These are phyloP conservation scores for Paragorgia papillata DNA, from an alignment of 92 coral and sea anemone genomes.

Conservation along the genomic window DNA sequence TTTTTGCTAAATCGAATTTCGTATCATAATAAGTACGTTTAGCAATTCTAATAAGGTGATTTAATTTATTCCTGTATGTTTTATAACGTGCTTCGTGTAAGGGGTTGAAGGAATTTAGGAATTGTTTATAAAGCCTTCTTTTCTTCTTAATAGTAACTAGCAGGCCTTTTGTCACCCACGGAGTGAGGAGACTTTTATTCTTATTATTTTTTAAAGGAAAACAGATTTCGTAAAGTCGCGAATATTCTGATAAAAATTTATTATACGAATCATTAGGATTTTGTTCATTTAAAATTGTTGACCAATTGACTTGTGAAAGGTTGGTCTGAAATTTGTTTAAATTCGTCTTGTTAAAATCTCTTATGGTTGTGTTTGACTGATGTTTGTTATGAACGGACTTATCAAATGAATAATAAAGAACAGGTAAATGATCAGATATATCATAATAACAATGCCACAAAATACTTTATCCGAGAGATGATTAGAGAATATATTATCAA, in stretches of 20 bases:
- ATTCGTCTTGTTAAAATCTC: conserved; percentile 28
- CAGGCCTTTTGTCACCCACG: conserved; percentile 3
- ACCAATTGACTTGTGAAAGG: conserved; percentile 48
- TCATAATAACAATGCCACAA: too few species aligned
- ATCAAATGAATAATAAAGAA: too few species aligned
- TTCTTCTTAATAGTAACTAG: not conserved
- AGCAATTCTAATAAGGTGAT: not conserved
- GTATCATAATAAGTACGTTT: not conserved
- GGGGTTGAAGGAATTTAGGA: not conserved
- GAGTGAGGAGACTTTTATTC: not conserved
- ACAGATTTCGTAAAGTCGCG: conserved; percentile 23
- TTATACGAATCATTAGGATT: too few species aligned
- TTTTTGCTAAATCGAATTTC: too few species aligned
- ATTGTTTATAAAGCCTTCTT: not conserved
- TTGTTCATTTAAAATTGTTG: conserved; percentile 5
- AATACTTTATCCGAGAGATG: too few species aligned
- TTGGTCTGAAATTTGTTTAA: conserved; percentile 15
- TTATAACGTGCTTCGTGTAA: not conserved
- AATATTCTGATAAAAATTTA: too few species aligned
- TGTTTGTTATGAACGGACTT: too few species aligned
- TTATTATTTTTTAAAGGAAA: conserved; percentile 40
- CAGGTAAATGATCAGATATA: too few species aligned
- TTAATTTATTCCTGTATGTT: conserved; percentile 10
- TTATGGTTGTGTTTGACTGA: too few species aligned
- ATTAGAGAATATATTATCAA: too few species aligned